A percentile compares a stretch with the other conserved stretches of the same genome.
Evolutionary conservation across 2,797 vertebrate species (phyloP).

Genomic region (Tinamus major): DNA sequence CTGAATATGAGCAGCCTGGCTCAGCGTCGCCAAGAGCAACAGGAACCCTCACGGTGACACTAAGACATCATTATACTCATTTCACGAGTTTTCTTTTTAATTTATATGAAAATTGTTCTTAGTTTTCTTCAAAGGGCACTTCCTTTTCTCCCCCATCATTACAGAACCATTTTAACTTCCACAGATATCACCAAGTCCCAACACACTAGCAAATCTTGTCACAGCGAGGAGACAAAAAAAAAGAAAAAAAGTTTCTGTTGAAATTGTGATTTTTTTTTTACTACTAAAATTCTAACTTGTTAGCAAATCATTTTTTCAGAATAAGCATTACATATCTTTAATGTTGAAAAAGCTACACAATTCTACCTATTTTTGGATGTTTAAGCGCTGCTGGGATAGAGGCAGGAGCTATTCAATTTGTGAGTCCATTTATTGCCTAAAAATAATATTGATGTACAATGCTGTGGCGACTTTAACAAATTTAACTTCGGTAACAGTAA

Average conservation of each 20-base stretch:
- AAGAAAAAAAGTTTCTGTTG: background rate
- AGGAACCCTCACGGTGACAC: background rate
- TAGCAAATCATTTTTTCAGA: background rate
- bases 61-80: rapidly evolving
- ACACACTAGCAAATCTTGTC: background rate
- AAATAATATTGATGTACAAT: background rate
- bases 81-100: background rate
- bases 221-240: background rate
- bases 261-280: background rate
- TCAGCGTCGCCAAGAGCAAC: background rate
- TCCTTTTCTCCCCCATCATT: background rate
- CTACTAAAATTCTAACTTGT: background rate
- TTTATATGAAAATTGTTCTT: background rate
- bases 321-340: background rate
- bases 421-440: background rate
- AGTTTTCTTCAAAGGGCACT: background rate
- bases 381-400: background rate
- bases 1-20: background rate
- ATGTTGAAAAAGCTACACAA: background rate
- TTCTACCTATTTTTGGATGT: background rate
- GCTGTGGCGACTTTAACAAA: background rate
- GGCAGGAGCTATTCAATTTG: background rate
- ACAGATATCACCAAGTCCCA: background rate
- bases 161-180: background rate
- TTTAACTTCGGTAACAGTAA: background rate